phyloP scores from a whole-genome alignment of 2,888 invertebrate genomes.

The Pasiphila rectangulata region DNA sequence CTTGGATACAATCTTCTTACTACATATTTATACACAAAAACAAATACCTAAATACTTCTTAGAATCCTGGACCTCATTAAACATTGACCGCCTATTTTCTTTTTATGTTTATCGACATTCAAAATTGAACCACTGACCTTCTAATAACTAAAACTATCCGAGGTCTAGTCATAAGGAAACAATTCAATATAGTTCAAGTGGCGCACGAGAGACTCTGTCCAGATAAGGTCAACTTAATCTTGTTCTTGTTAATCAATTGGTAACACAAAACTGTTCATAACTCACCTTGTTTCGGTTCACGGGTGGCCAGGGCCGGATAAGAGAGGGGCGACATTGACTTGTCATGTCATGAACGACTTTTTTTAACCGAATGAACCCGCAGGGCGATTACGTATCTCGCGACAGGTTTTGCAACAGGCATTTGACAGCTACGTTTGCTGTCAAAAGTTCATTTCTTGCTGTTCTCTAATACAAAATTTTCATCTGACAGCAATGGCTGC shows the following conservation, averaged over 20 bases:
- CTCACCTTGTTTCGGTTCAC: conserved; percentile 40
- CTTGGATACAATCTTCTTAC: too few relatives aligned
- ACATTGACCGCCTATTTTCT: too few relatives aligned
- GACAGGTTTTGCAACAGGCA: too few relatives aligned
- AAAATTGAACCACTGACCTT: conserved; percentile 9
- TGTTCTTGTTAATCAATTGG: conserved; percentile 44
- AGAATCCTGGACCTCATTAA: too few relatives aligned
- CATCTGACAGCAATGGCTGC: too few relatives aligned
- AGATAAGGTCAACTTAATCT: conserved; percentile 47
- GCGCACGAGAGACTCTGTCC: conserved; percentile 33
- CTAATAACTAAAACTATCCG: conserved; percentile 16
- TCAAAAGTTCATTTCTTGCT: too few relatives aligned
- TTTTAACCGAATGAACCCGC: neutral
- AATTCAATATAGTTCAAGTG: conserved; percentile 37
- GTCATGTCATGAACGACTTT: neutral
- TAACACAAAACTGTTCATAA: conserved; percentile 36
- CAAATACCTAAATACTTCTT: too few relatives aligned
- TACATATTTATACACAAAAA: too few relatives aligned
- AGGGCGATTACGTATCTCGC: too few relatives aligned
- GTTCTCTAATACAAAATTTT: too few relatives aligned
- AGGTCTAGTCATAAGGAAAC: conserved; percentile 36
- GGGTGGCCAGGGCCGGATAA: conserved; percentile 10
- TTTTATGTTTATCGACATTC: too few relatives aligned
- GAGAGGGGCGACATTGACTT: neutral
- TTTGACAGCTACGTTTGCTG: too few relatives aligned